Percentiles rank a stretch among this genome's conserved stretches.
phyloP scores from a whole-genome alignment of 2,797 vertebrate species.

The Aphelocoma californica region DNA sequence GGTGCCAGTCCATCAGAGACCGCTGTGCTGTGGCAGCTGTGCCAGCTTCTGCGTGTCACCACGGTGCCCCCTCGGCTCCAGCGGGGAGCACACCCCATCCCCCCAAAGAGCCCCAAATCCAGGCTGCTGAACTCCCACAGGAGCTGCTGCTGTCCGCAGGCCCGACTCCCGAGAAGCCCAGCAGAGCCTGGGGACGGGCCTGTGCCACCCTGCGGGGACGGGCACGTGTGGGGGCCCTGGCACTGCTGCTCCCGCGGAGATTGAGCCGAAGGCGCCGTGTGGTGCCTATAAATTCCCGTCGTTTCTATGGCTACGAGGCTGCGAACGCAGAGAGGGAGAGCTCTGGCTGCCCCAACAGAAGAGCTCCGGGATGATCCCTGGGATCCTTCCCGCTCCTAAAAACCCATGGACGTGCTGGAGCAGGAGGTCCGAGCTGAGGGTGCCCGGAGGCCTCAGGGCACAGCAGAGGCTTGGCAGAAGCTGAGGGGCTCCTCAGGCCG shows the following conservation, averaged over 20 bases:
- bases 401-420: background rate
- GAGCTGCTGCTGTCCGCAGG: background rate
- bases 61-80: background rate
- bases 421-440: background rate
- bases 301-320: slow-evolving; percentile 41
- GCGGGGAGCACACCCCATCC: background rate
- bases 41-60: background rate
- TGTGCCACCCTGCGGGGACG: background rate
- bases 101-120: background rate
- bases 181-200: background rate
- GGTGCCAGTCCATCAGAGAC: accelerated
- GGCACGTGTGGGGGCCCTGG: background rate
- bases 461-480: background rate
- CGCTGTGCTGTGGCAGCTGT: accelerated
- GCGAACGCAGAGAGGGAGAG: background rate
- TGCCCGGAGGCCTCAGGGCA: background rate
- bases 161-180: accelerated
- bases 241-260: background rate
- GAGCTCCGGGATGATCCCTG: background rate
- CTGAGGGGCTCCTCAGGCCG: accelerated
- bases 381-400: background rate
- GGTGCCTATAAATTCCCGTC: background rate
- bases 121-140: background rate
- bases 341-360: background rate
- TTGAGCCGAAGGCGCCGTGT: background rate